Evolutionary conservation across 2,888 invertebrate genomes (phyloP), one percentile per base, ranked within the genome.

Genomic region (Drosophila phalerata): DNA sequence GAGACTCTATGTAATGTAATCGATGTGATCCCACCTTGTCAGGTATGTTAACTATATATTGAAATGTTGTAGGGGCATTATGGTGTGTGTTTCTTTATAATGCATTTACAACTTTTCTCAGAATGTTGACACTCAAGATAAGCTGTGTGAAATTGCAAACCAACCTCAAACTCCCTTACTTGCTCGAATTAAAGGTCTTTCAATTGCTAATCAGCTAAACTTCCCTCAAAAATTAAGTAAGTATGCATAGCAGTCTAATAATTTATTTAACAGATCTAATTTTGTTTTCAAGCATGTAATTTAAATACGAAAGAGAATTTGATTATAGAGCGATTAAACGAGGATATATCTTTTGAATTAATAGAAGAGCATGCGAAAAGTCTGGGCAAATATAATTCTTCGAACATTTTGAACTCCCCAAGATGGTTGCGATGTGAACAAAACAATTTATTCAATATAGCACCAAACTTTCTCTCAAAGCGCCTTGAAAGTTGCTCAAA

Each of bases 311-410:
- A 43, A 34, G 32, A 43, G 1, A n/a, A 30, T 22, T 3, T n/a
- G 1, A 3, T 15, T 1, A 10, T 42, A 1, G 22, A 43, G n/a
- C 43, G 43, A 15, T 2, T 56, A 34, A 56, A 8, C n/a, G n/a
- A 32, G n/a, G 55, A 56, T 15, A n/a, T 56, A 0, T 11, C n/a
- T 22, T 22, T 22, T 3, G 43, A 56, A 43, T 15, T 56, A 11
- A 34, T 22, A 6, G 3, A 56, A 22, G 55, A 56, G 11, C 32
- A 11, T 32, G 22, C 22, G 3, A 56, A 30, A 19, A 2, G 13
- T 10, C 10, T 30, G 8, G 13, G 11, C 8, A 3, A 17, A 32
- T 10, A n/a, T 3, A 22, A 15, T 15, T 15, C 42, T 11, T 25
- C 15, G 1, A 56, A 11, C 3, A 22, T 10, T 11, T 5, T 32